Evolutionary conservation across 2,113 vertebrate genomes (phyloP).

Genomic region (Pithys albifrons): DNA sequence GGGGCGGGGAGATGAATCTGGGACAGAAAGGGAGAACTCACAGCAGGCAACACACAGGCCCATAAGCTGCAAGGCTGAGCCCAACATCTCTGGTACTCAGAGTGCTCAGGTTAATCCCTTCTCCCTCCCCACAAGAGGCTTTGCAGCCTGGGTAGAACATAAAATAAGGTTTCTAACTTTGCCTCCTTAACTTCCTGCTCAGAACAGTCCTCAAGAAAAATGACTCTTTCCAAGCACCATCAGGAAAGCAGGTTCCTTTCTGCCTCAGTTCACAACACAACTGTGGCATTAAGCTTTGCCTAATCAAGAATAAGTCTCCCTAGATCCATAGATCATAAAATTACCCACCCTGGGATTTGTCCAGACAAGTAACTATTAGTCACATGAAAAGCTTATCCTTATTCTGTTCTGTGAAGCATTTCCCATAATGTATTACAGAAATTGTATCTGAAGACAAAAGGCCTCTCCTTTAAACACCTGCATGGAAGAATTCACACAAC

Average conservation of each 20-base stretch:
- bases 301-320: constrained; percentile 49
- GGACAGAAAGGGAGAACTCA: background rate
- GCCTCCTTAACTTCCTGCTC: background rate
- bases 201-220: background rate
- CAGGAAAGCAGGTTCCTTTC: background rate
- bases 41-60: background rate
- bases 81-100: background rate
- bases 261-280: background rate
- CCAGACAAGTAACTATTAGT: constrained; percentile 24
- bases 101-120: background rate
- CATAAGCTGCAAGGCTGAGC: background rate
- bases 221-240: background rate
- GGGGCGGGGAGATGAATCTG: background rate
- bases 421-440: background rate
- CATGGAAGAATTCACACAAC: background rate
- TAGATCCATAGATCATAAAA: constrained; percentile 41
- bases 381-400: constrained; percentile 36
- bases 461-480: background rate
- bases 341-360: constrained; percentile 25
- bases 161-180: background rate
- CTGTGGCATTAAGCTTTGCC: background rate
- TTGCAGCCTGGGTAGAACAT: background rate
- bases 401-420: constrained; percentile 25
- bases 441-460: background rate
- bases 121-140: background rate